Evolutionary conservation across 2,113 vertebrate genomes (phyloP).

Genomic region (Menidia beryllina): DNA sequence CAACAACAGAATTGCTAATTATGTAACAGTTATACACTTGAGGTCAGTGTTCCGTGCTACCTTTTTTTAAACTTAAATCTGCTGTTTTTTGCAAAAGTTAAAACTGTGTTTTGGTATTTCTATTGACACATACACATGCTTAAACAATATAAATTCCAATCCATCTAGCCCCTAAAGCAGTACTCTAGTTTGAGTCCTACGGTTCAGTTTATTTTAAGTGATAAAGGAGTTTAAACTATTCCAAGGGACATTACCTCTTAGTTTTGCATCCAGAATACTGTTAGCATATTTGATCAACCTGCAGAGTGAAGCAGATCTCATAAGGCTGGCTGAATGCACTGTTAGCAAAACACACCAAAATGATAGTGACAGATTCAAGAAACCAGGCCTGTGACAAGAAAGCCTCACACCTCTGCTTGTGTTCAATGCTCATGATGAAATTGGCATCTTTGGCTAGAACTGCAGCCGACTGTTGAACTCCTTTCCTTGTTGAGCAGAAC

Average conservation of each 20-base stretch:
- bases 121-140: not conserved
- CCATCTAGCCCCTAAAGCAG: too few relatives aligned
- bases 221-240: not conserved
- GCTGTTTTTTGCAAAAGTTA: not conserved
- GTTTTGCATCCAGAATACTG: constrained; percentile 89
- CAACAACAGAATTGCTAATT: too few relatives aligned
- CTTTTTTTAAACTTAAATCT: not conserved
- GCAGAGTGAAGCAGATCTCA: constrained; percentile 25
- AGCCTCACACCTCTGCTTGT: constrained; percentile 88
- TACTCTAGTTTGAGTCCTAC: not conserved
- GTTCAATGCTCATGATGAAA: constrained; percentile 89
- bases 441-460: constrained; percentile 92
- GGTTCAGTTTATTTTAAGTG: not conserved
- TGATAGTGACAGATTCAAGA: too few relatives aligned
- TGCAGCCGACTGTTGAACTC: constrained; percentile 92
- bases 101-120: too few relatives aligned
- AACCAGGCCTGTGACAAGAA: not conserved
- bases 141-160: not conserved
- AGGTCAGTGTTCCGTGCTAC: not conserved
- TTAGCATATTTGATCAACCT: constrained; percentile 90
- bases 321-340: too few relatives aligned
- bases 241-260: constrained; percentile 86
- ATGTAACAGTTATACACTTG: too few relatives aligned
- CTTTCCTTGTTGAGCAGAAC: constrained; percentile 99
- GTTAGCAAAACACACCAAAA: too few relatives aligned